Evolutionary conservation across 1,140 invertebrate species (phyloP), one percentile per base, ranked within the genome.

Genomic region (Hypsibius dujardini): DNA sequence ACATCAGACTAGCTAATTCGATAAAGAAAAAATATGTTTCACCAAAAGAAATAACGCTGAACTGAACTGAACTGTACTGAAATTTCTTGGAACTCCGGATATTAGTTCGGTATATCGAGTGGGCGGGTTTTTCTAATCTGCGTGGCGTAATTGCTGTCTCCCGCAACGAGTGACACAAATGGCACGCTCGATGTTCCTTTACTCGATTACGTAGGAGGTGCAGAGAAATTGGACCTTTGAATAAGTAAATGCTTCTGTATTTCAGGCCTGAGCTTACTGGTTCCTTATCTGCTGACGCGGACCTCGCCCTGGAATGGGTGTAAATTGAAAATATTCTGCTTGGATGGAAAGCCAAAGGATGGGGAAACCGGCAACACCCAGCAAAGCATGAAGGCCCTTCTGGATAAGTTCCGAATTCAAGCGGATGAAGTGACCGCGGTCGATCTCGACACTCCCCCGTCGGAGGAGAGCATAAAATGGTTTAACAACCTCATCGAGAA

Each of bases 391-490:
- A 92, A 92, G 14, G 92, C 91, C 74, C 81, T 98, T 15, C 79
- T 97, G 47, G 88, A 90, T 0, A 97, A 96, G 82, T 97, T 98
- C 80, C 84, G 94, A 69, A 97, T 98, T 75, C 92, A 95, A 79
- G 95, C 92, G 79, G 90, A 90, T 0, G 90, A 93, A 73, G 81
- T 97, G 71, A 89, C 87, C 75, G 85, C 50, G 50, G 50, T 56
- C 7, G 50, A 56, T 56, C 50, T 56, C 7, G 50, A 56, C 50
- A 56, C n/a, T 56, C 7, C 50, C 7, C 50, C 50, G n/a, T 12
- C n/a, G n/a, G n/a, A 56, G 50, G n/a, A 56, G 7, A 56, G n/a
- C 50, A 12, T 56, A 12, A 56, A 56, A 56, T 12, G 50, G 50
- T 7, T 12, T 56, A 56, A 56, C 7, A 56, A 56, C n/a, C 50